Evolutionary conservation across 2,113 vertebrate species (phyloP).

Genomic region (Oenanthe melanoleuca): DNA sequence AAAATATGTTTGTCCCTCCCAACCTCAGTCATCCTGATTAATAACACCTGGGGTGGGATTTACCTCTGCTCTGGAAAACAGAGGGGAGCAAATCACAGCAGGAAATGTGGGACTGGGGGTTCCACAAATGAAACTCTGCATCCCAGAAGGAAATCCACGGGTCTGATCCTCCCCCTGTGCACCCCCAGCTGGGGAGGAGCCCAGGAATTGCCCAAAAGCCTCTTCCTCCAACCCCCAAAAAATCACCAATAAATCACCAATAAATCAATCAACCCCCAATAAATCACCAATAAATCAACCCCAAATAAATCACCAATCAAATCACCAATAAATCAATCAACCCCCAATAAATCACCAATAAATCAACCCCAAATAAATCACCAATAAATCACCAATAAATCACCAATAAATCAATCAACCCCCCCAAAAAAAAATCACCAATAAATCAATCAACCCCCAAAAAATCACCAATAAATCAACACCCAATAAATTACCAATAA

Average conservation of each 20-base stretch:
- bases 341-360: too few species aligned
- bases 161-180: background rate
- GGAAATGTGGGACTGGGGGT: background rate
- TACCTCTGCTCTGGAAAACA: background rate
- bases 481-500: too few species aligned
- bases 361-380: too few species aligned
- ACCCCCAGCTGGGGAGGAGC: background rate
- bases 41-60: background rate
- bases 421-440: too few species aligned
- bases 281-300: too few species aligned
- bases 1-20: background rate
- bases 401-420: too few species aligned
- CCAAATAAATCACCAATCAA: too few species aligned
- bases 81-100: background rate
- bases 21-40: background rate
- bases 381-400: too few species aligned
- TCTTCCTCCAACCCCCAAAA: background rate
- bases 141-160: background rate
- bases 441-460: too few species aligned
- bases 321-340: too few species aligned
- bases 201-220: rapidly evolving
- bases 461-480: too few species aligned
- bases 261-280: too few species aligned
- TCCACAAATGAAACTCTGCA: background rate
- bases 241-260: background rate